These are phyloP conservation scores for Prosapia bicincta DNA, from an alignment of 2,888 invertebrate genomes.

Conservation along the genomic window DNA sequence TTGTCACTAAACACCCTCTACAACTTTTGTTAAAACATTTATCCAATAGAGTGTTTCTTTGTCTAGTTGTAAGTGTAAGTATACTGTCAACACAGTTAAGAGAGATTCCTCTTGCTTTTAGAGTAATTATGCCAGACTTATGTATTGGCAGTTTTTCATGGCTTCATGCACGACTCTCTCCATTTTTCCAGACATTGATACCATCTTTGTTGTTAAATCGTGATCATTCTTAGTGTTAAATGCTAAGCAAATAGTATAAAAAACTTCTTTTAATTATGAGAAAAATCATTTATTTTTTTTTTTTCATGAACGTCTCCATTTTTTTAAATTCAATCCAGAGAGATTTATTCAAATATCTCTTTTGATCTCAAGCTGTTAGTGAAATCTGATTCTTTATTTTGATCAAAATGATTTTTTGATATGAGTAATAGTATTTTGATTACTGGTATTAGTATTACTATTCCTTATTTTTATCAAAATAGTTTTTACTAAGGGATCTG, in stretches of 20 bases:
- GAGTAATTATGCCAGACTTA: slow-evolving; percentile 7
- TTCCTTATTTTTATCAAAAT: too few species aligned
- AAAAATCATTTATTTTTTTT: slow-evolving; percentile 8
- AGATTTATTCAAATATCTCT: slow-evolving; percentile 9
- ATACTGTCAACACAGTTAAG: slow-evolving; percentile 12
- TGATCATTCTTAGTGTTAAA: background rate
- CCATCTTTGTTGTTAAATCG: background rate
- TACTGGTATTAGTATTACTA: too few species aligned
- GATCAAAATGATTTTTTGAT: background rate
- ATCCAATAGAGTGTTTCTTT: slow-evolving; percentile 14
- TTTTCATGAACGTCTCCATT: slow-evolving; percentile 5
- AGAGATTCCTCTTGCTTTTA: slow-evolving; percentile 8
- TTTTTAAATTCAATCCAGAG: slow-evolving; percentile 1
- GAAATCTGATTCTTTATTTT: slow-evolving; percentile 10
- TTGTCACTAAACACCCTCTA: slow-evolving; percentile 8
- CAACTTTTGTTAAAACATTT: slow-evolving; percentile 10
- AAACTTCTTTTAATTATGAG: background rate
- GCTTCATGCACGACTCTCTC: background rate
- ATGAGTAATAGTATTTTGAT: too few species aligned
- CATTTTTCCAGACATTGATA: slow-evolving; percentile 16
- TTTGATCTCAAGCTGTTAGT: slow-evolving; percentile 14
- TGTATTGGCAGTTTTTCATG: slow-evolving; percentile 5
- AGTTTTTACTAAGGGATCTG: too few species aligned
- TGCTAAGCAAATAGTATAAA: background rate
- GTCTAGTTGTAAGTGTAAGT: slow-evolving; percentile 2